Base-by-base conservation (phyloP, 2,888 invertebrate species). In the Caenorhabditis panamensis region DNA sequence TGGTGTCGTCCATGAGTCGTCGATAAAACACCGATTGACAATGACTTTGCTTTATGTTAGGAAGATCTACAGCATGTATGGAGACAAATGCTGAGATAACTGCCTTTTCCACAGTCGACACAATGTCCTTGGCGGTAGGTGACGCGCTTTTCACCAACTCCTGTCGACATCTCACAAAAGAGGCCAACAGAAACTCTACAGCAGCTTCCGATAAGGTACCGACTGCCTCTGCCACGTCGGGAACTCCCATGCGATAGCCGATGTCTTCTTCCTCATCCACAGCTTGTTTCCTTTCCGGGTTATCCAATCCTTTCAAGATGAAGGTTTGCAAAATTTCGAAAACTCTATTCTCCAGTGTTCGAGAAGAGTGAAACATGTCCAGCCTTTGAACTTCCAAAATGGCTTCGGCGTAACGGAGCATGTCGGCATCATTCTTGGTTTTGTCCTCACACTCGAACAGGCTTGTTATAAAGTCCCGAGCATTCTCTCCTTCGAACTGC, bases 1-100 rank as follows among this genome's bases (percentile, higher is more conserved):
- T 18, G 0, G 72, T 75, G 8, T 75, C 75, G 18, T 75, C 66
- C 53, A 75, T 22, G 28, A 75, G 75, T 2, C 66, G 56, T 44
- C 31, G 49, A 9, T 37, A 41, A 18, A 75, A 75, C 4, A 67
- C 44, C 18, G 67, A 8, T 0, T 11, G 5, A 2, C 51, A 59
- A 1, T 28, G 41, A 1, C 26, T 1, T 0, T 28, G 26, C 0
- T 54, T 20, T 9, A 31, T 41, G 24, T 64, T 58, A 4, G 41
- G 24, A 18, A 66, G n/a, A 24, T 41, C 47, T 2, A 58, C 66
- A 20, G 58, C 36, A 11, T 49, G 59, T 0, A 73, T 22, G 20
- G 26, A 20, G 6, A 59, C 20, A 41, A 66, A 66, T 1, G 56
- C 51, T 0, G 49, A 22, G 28, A 73, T 24, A 4, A 66, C n/a